A percentile compares a stretch with the other conserved stretches of the same genome.
These are phyloP conservation scores for Hyles euphorbiae DNA, from an alignment of 1,140 invertebrate genomes.

Conservation along the genomic window DNA sequence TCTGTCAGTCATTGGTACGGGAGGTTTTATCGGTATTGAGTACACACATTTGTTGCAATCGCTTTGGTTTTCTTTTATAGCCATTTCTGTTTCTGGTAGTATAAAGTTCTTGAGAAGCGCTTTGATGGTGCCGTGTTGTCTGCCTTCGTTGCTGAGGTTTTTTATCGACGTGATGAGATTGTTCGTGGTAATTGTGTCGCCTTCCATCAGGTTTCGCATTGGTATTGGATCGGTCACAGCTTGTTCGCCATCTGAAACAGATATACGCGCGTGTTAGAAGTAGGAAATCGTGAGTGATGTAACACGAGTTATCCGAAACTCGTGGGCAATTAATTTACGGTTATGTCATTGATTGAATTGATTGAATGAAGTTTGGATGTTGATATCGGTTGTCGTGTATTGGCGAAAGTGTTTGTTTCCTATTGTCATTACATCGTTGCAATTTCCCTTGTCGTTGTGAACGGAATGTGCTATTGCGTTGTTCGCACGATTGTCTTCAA, in stretches of 20 bases:
- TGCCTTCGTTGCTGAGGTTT: conserved; percentile 44
- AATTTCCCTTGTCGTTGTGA: conserved; percentile 7
- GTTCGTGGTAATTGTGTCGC: conserved; percentile 48
- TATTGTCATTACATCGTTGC: conserved; percentile 9
- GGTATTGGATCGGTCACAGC: conserved; percentile 47
- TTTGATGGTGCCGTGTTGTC: conserved; percentile 55
- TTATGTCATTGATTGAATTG: conserved; percentile 12
- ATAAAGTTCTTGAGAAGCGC: conserved; percentile 60
- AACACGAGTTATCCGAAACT: neutral
- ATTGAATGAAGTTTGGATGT: conserved; percentile 1
- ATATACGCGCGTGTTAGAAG: neutral
- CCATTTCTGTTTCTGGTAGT: conserved; percentile 57
- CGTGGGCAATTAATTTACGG: conserved; percentile 4
- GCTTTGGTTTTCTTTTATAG: conserved; percentile 59
- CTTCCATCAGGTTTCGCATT: conserved; percentile 65
- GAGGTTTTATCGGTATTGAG: conserved; percentile 49
- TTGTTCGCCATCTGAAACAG: conserved; percentile 71
- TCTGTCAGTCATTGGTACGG: conserved; percentile 37
- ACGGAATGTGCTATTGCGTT: neutral
- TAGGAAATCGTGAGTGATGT: neutral
- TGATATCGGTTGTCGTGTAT: neutral
- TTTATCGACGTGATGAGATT: conserved; percentile 56
- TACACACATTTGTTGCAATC: conserved; percentile 53
- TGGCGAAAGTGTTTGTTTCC: conserved; percentile 3
- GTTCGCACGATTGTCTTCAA: too few species aligned